phyloP scores from a whole-genome alignment of 2,888 invertebrate genomes.

The Eutolmus rufibarbis region DNA sequence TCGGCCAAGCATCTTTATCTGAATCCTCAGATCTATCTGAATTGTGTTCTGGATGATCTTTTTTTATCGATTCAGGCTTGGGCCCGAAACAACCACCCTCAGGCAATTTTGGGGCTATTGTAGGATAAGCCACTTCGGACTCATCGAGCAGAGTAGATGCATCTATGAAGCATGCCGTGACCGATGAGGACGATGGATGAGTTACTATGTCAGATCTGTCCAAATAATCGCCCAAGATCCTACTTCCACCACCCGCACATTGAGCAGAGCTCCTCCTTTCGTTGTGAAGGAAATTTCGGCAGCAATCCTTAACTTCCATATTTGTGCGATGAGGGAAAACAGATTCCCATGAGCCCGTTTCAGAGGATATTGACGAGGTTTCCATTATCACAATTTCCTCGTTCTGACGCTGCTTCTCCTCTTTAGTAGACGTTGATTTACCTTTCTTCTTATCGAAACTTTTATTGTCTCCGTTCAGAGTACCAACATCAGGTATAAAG shows the following conservation, averaged over 20 bases:
- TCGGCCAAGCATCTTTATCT: constrained; percentile 38
- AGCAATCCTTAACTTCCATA: constrained; percentile 61
- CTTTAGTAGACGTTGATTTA: constrained; percentile 59
- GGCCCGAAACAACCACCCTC: constrained; percentile 34
- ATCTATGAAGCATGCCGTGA: constrained; percentile 76
- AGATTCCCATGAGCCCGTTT: constrained; percentile 72
- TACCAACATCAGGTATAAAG: background rate
- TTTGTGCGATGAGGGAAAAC: constrained; percentile 64
- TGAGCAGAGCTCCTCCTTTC: constrained; percentile 58
- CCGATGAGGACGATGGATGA: constrained; percentile 48
- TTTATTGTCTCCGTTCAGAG: constrained; percentile 44
- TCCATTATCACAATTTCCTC: constrained; percentile 70
- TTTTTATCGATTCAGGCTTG: background rate
- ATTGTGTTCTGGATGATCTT: background rate
- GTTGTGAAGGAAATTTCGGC: constrained; percentile 62
- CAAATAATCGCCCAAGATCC: background rate
- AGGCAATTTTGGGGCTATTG: constrained; percentile 46
- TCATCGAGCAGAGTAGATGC: constrained; percentile 79
- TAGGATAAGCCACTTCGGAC: constrained; percentile 63
- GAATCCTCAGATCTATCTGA: constrained; percentile 2
- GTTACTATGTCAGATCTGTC: background rate
- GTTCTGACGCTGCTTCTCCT: constrained; percentile 70
- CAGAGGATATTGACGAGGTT: constrained; percentile 71
- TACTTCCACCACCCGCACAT: background rate
- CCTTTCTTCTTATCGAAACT: constrained; percentile 46